phyloP scores from a whole-genome alignment of 2,888 invertebrate genomes.

The Augochlorella aurata region DNA sequence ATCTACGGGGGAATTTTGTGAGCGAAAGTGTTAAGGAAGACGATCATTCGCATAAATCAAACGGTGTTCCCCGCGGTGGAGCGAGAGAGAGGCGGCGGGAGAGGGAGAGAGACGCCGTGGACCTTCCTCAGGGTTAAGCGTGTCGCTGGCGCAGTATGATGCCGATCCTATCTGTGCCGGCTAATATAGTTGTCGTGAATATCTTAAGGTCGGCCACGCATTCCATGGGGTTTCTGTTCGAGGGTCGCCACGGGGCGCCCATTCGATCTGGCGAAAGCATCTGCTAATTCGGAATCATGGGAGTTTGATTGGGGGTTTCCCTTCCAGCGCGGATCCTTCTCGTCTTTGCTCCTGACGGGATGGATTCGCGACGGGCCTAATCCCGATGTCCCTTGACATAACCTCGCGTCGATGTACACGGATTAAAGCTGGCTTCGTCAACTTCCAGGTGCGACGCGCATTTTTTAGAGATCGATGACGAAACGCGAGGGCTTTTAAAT shows the following conservation, averaged over 20 bases:
- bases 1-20: slow-evolving; percentile 20
- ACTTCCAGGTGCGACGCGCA: no score
- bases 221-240: slow-evolving; percentile 77
- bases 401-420: no score
- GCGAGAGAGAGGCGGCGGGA: neutral
- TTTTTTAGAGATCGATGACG: no score
- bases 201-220: slow-evolving; percentile 79
- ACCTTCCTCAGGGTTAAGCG: slow-evolving; percentile 69
- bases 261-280: slow-evolving; percentile 81
- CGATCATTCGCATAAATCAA: slow-evolving; percentile 47
- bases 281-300: slow-evolving; percentile 82
- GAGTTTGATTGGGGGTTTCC: slow-evolving; percentile 79
- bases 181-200: slow-evolving; percentile 82
- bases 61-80: slow-evolving; percentile 23
- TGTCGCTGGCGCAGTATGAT: slow-evolving; percentile 80
- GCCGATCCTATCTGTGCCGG: slow-evolving; percentile 80
- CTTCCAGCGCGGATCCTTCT: slow-evolving; percentile 19
- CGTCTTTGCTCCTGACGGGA: slow-evolving; percentile 8
- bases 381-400: neutral
- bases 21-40: slow-evolving; percentile 51
- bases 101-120: slow-evolving; percentile 30
- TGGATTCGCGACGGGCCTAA: slow-evolving; percentile 8
- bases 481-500: no score
- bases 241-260: slow-evolving; percentile 79
- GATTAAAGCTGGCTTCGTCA: no score